Conservation (phyloP, 2,113 vertebrate species). For the Ophthalmolycus amberensis region DNA sequence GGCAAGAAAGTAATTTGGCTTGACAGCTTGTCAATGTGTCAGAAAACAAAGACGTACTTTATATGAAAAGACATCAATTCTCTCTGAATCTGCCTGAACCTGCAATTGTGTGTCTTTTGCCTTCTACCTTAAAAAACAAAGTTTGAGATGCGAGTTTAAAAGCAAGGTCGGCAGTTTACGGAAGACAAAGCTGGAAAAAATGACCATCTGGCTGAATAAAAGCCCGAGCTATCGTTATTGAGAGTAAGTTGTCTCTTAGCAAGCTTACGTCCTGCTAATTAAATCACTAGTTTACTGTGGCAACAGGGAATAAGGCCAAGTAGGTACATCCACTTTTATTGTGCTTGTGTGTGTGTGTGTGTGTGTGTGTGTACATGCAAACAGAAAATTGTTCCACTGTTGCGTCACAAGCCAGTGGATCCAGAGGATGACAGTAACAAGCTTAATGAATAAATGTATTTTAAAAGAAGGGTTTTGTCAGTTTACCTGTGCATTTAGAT, state of each 20-base stretch:
- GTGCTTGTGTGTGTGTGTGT: not conserved
- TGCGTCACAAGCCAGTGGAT: not conserved
- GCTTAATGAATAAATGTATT: not conserved
- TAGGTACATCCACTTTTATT: constrained; percentile 27
- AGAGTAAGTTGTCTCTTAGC: constrained; percentile 15
- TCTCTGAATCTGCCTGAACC: not conserved
- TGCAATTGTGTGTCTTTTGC: not conserved
- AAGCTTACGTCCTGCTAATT: constrained; percentile 26
- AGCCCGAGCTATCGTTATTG: constrained; percentile 35
- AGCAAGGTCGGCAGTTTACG: not conserved
- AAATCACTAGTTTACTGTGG: constrained; percentile 50
- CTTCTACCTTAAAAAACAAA: not conserved
- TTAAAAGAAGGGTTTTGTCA: not conserved
- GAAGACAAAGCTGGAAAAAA: constrained; percentile 35
- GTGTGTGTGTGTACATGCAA: not conserved
- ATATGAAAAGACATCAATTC: not conserved
- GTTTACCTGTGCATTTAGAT: not conserved
- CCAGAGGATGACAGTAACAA: not conserved
- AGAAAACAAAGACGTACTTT: not conserved
- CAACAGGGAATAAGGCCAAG: constrained; percentile 43
- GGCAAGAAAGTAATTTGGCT: not conserved
- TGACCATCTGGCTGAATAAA: constrained; percentile 51
- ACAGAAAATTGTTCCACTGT: constrained; percentile 35
- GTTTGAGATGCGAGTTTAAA: not conserved
- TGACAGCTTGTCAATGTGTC: not conserved